Evolutionary conservation across 2,113 vertebrate genomes (phyloP), one percentile per base, ranked within the genome.

Genomic region (Pelmatolapia mariae): DNA sequence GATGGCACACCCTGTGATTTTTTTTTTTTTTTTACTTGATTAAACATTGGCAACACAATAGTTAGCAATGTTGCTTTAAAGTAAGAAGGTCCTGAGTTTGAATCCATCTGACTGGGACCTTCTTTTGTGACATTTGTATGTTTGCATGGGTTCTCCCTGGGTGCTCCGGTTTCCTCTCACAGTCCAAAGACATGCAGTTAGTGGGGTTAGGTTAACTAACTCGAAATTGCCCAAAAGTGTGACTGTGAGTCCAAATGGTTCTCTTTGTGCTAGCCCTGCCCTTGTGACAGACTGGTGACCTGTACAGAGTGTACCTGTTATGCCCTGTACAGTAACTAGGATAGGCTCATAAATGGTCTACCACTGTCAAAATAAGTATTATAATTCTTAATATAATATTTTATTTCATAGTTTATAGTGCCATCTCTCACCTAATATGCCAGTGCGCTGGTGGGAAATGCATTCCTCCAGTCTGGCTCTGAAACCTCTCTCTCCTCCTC

Each of bases 391-490:
- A 59, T 29, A n/a, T n/a, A n/a, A n/a, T n/a, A n/a, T n/a, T n/a
- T n/a, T n/a, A n/a, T n/a, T n/a, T n/a, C n/a, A 71, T 9, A 71
- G 24, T 43, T 43, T 43, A 71, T 71, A 9, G 19, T 26, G 66
- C n/a, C 7, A 71, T 45, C 45, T 80, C 97, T 96, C 82, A 98
- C 97, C 97, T 8, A 92, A 61, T 61, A 61, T 61, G 29, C 57
- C 57, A 18, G 57, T 61, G 5, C 29, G 57, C 57, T 61, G 57
- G 0, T 61, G 57, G 5, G 97, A 97, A 29, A 98, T 96, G 83
- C 96, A 95, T 84, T 97, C 93, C 90, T 98, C 98, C 15, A 98
- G 94, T 36, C 92, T 95, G 83, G 96, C 95, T 90, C 97, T 97
- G 91, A 98, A 98, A 13, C 89, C 83, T 0, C 86, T 94, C 87